Percentiles rank a stretch among this genome's conserved stretches.
phyloP scores from a whole-genome alignment of 2,797 vertebrate species.

The Sebastes cheni region DNA sequence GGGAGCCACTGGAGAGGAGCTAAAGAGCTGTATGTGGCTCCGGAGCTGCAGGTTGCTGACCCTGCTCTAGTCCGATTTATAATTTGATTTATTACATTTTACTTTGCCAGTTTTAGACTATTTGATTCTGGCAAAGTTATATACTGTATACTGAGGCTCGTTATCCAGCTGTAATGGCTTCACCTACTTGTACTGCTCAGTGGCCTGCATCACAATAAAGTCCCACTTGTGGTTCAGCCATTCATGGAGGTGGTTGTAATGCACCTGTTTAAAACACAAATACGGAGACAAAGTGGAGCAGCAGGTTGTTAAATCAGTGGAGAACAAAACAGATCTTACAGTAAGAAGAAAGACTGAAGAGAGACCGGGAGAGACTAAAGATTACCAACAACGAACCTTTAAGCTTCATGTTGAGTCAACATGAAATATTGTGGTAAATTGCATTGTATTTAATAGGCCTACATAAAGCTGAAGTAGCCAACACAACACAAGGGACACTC shows the following conservation, averaged over 20 bases:
- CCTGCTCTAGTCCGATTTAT: background rate
- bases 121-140: background rate
- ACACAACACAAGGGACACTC: background rate
- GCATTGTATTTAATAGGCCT: background rate
- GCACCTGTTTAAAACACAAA: slow-evolving; percentile 80
- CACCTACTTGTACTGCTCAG: slow-evolving; percentile 93
- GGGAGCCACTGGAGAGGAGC: no score
- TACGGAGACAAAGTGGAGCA: background rate
- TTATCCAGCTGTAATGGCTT: background rate
- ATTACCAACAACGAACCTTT: background rate
- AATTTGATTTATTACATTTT: background rate
- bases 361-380: background rate
- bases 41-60: no score
- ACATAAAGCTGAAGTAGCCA: background rate
- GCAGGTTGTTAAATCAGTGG: background rate
- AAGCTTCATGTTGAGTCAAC: background rate
- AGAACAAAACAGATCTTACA: background rate
- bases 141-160: background rate
- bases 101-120: background rate
- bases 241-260: slow-evolving; percentile 90
- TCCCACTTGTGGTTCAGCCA: slow-evolving; percentile 99
- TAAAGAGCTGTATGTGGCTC: no score
- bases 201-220: slow-evolving; percentile 95
- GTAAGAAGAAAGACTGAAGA: background rate
- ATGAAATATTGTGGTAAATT: no score